Conservation (phyloP, 2,113 vertebrate species). For the Eulacestoma nigropectus region DNA sequence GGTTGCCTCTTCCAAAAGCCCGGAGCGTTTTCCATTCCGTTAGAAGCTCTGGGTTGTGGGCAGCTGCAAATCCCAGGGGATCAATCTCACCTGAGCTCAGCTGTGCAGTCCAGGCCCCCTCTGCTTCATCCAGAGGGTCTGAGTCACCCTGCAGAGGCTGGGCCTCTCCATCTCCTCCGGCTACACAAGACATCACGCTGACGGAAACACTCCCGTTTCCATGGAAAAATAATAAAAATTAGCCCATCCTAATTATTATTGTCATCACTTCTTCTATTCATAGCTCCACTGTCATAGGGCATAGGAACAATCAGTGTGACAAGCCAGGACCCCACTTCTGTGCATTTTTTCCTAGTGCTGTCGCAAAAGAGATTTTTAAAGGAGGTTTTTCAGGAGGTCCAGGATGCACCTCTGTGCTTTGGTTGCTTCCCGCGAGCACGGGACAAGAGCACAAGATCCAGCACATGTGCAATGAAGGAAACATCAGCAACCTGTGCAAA, state of each 20-base stretch:
- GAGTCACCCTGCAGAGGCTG: neutral
- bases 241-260: neutral
- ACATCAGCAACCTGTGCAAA: neutral
- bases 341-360: neutral
- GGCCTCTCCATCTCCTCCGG: neutral
- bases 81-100: neutral
- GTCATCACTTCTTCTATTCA: neutral
- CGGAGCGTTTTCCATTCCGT: neutral
- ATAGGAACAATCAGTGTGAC: neutral
- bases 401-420: neutral
- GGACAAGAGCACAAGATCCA: neutral
- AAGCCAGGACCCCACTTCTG: neutral
- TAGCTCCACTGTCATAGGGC: neutral
- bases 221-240: slow-evolving; percentile 25
- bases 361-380: neutral
- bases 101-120: neutral
- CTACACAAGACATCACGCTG: neutral
- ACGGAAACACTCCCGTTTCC: neutral
- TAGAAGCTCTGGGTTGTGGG: neutral
- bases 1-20: neutral
- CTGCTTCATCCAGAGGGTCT: neutral
- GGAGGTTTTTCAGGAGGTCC: neutral
- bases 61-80: neutral
- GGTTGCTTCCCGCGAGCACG: neutral
- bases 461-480: neutral